Percentiles rank a stretch among this genome's conserved stretches.
These are phyloP conservation scores for Polydrusus tereticollis DNA, from an alignment of 2,888 invertebrate genomes.

Conservation along the genomic window DNA sequence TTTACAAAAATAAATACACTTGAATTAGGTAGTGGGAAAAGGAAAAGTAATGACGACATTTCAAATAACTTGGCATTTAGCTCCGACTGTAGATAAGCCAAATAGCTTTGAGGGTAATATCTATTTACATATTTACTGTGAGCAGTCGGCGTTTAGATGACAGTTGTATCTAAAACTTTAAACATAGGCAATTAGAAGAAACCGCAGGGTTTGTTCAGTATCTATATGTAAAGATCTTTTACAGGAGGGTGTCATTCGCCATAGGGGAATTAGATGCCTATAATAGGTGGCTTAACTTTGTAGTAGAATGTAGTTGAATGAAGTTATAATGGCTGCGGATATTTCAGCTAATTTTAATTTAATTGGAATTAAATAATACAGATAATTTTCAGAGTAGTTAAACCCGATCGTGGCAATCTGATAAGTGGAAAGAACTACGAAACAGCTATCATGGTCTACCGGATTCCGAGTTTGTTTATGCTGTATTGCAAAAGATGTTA, in stretches of 20 bases:
- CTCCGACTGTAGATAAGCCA: constrained; percentile 8
- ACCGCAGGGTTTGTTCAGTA: constrained; percentile 4
- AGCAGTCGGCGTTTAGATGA: constrained; percentile 11
- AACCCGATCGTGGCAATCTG: no score
- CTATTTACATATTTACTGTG: constrained; percentile 21
- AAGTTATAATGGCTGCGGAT: no score
- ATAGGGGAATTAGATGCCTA: background rate
- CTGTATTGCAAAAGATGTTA: no score
- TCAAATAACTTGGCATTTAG: constrained; percentile 15
- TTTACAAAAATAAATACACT: background rate
- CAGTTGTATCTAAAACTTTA: constrained; percentile 29
- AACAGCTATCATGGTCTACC: no score
- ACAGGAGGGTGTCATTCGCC: background rate
- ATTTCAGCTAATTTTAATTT: no score
- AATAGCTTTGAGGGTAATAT: constrained; percentile 5
- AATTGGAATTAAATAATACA: no score
- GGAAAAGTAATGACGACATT: constrained; percentile 11
- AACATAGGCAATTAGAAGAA: constrained; percentile 19
- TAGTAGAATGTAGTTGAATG: background rate
- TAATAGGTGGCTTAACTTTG: background rate
- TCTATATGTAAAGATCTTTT: constrained; percentile 1
- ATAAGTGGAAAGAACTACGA: no score
- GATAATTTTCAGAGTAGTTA: no score
- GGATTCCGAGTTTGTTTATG: no score
- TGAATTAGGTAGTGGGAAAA: background rate